phyloP scores from a whole-genome alignment of 1,140 invertebrate species.

The Anadara kagoshimensis region DNA sequence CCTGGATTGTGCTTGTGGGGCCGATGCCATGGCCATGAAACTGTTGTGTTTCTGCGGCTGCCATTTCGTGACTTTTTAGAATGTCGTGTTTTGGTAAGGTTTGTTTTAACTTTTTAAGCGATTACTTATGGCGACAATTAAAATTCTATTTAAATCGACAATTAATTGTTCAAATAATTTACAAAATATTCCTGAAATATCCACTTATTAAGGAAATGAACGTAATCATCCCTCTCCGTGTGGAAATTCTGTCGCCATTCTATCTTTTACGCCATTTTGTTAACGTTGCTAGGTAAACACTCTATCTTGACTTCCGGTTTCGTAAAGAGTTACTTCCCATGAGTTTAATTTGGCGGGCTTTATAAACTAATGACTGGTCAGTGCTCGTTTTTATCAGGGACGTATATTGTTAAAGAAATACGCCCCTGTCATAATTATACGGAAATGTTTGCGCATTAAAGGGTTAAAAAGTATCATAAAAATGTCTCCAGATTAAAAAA shows the following conservation, averaged over 20 bases:
- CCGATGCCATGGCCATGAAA: neutral
- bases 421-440: too few species aligned
- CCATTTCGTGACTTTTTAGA: conserved; percentile 9
- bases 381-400: too few species aligned
- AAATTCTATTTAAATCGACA: neutral
- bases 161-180: neutral
- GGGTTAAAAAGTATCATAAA: too few species aligned
- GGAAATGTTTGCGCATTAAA: too few species aligned
- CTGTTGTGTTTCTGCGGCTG: conserved; percentile 16
- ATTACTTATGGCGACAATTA: neutral
- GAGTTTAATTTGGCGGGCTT: too few species aligned
- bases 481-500: too few species aligned
- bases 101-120: neutral
- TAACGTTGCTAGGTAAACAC: conserved; percentile 15
- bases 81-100: too few species aligned
- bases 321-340: neutral
- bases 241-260: neutral
- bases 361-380: too few species aligned
- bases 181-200: conserved; percentile 1
- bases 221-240: conserved; percentile 10
- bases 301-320: neutral
- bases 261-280: conserved; percentile 4
- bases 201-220: neutral
- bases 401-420: too few species aligned
- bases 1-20: conserved; percentile 18